phyloP scores from a whole-genome alignment of 2,888 invertebrate genomes.

The Dryobotodes eremita region DNA sequence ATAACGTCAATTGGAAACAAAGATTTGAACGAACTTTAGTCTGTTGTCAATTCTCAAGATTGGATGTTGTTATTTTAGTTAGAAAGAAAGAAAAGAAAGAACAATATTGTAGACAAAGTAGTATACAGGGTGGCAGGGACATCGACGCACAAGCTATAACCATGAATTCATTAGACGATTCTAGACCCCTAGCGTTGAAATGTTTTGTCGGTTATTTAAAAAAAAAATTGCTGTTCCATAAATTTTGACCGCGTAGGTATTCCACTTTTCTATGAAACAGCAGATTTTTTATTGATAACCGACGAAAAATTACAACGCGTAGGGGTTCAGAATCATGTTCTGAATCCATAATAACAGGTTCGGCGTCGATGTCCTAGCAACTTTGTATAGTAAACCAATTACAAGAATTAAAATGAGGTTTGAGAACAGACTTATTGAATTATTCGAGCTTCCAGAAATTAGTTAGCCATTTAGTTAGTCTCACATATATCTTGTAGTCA shows the following conservation, averaged over 20 bases:
- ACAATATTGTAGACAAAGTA: background rate
- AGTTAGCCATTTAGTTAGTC: background rate
- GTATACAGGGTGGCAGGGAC: no score
- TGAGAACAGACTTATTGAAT: background rate
- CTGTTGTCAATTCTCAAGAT: background rate
- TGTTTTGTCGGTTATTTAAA: background rate
- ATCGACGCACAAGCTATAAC: background rate
- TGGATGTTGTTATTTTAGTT: background rate
- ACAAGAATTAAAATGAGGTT: background rate
- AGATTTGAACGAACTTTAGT: background rate
- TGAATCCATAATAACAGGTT: background rate
- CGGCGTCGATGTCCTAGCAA: background rate
- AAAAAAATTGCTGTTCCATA: background rate
- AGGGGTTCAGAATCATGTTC: background rate
- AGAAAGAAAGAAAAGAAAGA: background rate
- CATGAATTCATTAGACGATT: no score
- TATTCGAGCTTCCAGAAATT: background rate
- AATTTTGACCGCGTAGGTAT: no score
- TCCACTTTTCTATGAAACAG: no score
- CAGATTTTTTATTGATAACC: background rate
- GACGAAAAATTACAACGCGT: background rate
- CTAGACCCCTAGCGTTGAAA: background rate
- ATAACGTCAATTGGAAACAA: conserved; percentile 23
- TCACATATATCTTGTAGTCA: background rate
- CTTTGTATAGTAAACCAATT: background rate